Evolutionary conservation across 2,113 vertebrate genomes (phyloP).

Genomic region (Ivindomyrus marchei): DNA sequence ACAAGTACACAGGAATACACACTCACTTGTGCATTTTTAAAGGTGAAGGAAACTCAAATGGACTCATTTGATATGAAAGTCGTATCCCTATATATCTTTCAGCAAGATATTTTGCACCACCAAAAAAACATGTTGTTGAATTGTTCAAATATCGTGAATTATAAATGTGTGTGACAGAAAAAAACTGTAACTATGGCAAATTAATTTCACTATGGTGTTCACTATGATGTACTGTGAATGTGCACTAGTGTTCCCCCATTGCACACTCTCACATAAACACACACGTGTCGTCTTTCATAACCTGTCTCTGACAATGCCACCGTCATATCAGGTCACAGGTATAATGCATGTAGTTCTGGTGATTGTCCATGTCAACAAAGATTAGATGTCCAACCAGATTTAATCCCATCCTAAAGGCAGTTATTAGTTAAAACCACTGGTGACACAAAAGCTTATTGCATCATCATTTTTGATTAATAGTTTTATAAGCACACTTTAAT

Average conservation of each 20-base stretch:
- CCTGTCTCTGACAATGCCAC: not conserved
- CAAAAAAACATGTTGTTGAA: not conserved
- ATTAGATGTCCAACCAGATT: not conserved
- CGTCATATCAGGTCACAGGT: not conserved
- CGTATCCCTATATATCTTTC: not conserved
- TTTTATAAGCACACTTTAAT: not conserved
- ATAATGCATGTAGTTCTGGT: not conserved
- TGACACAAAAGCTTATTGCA: not conserved
- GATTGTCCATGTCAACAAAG: not conserved
- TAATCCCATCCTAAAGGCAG: not conserved
- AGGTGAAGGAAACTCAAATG: not conserved
- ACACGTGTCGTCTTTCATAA: not conserved
- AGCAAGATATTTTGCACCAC: not conserved
- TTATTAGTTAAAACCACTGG: not conserved
- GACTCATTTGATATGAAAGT: not conserved
- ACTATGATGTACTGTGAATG: not conserved
- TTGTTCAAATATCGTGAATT: not conserved
- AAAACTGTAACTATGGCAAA: not conserved
- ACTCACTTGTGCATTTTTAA: not conserved
- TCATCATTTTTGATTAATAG: conserved; percentile 1
- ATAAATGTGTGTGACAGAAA: not conserved
- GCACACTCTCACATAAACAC: not conserved
- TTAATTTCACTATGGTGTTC: not conserved
- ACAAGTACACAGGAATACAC: not conserved
- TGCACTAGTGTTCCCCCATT: not conserved